Percentiles rank a stretch among this genome's conserved stretches.
Evolutionary conservation across 2,797 vertebrate genomes (phyloP).

Genomic region (Syngnathus rostellatus): DNA sequence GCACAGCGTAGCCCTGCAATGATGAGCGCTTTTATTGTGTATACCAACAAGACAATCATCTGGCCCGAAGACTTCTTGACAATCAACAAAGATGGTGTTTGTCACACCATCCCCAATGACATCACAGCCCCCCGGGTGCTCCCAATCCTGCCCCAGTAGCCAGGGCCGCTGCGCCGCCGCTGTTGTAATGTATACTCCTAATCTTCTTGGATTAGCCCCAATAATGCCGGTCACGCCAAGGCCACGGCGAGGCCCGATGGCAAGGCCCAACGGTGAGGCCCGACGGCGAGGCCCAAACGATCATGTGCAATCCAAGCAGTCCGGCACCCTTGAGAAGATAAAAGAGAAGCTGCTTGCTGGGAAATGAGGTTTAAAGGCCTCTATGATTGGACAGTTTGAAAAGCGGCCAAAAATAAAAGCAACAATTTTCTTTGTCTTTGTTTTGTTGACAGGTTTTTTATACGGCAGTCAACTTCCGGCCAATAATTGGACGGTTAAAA

Average conservation of each 20-base stretch:
- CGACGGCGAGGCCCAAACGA: conserved; percentile 10
- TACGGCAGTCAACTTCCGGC: too few species aligned
- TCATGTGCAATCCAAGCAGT: conserved; percentile 17
- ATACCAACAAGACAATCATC: conserved; percentile 35
- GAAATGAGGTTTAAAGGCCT: neutral
- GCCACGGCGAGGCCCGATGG: conserved; percentile 12
- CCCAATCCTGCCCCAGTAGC: conserved; percentile 26
- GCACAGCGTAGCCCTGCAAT: conserved; percentile 33
- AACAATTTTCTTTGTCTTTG: neutral
- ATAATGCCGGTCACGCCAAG: conserved; percentile 37
- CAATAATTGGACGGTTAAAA: too few species aligned
- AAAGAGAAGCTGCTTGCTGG: neutral
- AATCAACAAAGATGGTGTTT: conserved; percentile 28
- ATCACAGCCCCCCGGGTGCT: conserved; percentile 24
- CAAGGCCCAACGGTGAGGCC: conserved; percentile 7
- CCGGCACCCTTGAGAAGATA: neutral
- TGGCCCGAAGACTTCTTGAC: conserved; percentile 29
- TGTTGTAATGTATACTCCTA: conserved; percentile 52
- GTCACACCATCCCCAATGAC: conserved; percentile 10
- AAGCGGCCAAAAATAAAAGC: neutral
- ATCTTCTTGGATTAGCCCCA: conserved; percentile 56
- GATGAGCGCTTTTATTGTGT: conserved; percentile 51
- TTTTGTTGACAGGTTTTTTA: too few species aligned
- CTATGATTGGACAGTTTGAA: neutral
- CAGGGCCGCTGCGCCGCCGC: conserved; percentile 29